Base-by-base conservation (phyloP, 1,140 invertebrate genomes). In the Tetramorium parvispinum region DNA sequence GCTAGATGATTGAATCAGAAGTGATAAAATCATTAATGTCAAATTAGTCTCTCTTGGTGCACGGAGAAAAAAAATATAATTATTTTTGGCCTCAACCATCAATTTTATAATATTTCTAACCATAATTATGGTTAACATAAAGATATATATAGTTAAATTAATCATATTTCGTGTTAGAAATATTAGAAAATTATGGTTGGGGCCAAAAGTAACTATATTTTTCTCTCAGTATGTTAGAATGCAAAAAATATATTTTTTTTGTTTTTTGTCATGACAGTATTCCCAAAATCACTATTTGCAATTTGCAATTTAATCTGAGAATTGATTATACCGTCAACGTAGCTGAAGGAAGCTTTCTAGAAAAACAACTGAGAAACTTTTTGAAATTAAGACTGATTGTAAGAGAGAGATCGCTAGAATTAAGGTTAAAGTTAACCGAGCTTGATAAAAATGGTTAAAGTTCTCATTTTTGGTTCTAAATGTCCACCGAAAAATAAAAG, bases 361-460 rank as follows among this genome's bases (percentile, higher is more conserved):
- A 77, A 63, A 63, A 46, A 63, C 63, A 63, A 76, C 53, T 40
- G 32, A 27, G 16, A 76, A 27, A 73, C 65, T 68, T 68, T 68
- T 13, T 49, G 40, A 13, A 73, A 73, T 73, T 32, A 53, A 53
- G 24, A 32, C 27, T 73, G 55, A 32, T 32, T 32, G 32, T 32
- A 32, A 13, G 16, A 27, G 13, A 27, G 32, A 7, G 2, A 77
- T 46, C 40, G 16, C 8, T 46, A 7, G 63, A 77, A 63, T 77
- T 77, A 76, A 40, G 11, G 3, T 76, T 40, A 18, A 40, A 55
- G 10, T 73, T 76, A 43, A 61, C 11, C 16, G 40, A 63, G 11
- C 5, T 32, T 27, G 40, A 3, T 18, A 43, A 63, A 77, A 63
- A 27, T 11, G 8, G 10, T 43, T 65, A 3, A 40, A 65, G 18